Percentiles rank a stretch among this genome's conserved stretches.
phyloP scores from a whole-genome alignment of 2,888 invertebrate genomes.

The Emmelina monodactyla region DNA sequence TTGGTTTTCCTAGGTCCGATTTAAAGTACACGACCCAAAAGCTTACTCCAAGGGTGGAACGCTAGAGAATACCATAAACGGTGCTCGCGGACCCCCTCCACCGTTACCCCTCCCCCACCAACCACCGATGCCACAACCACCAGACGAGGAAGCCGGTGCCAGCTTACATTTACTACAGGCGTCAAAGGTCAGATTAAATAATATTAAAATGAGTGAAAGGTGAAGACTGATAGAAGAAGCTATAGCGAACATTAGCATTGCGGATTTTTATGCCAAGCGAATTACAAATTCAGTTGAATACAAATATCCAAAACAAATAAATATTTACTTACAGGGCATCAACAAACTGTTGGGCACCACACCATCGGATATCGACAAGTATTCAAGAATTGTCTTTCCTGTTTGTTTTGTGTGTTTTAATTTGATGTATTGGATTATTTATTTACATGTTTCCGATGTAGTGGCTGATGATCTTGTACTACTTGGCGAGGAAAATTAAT shows the following conservation, averaged over 20 bases:
- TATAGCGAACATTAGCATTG: too few species aligned
- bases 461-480: conserved; percentile 91
- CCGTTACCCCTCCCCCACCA: conserved; percentile 20
- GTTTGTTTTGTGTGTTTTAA: conserved; percentile 99
- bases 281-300: not conserved
- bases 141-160: conserved; percentile 65
- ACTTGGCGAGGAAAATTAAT: conserved; percentile 65
- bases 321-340: conserved; percentile 70
- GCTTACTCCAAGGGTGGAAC: conserved; percentile 90
- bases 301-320: conserved; percentile 21
- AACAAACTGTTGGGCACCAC: conserved; percentile 91
- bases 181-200: conserved; percentile 26
- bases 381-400: conserved; percentile 97
- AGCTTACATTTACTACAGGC: conserved; percentile 69
- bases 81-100: conserved; percentile 66
- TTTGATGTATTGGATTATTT: conserved; percentile 97
- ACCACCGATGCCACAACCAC: conserved; percentile 13
- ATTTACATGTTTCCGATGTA: conserved; percentile 93
- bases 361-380: conserved; percentile 98
- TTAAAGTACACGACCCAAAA: conserved; percentile 92
- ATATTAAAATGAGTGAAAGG: too few species aligned
- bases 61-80: conserved; percentile 88
- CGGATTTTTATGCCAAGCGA: too few species aligned
- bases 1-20: conserved; percentile 77
- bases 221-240: too few species aligned